Base-by-base conservation (phyloP, 2,888 invertebrate species). In the Agrotis exclamationis region DNA sequence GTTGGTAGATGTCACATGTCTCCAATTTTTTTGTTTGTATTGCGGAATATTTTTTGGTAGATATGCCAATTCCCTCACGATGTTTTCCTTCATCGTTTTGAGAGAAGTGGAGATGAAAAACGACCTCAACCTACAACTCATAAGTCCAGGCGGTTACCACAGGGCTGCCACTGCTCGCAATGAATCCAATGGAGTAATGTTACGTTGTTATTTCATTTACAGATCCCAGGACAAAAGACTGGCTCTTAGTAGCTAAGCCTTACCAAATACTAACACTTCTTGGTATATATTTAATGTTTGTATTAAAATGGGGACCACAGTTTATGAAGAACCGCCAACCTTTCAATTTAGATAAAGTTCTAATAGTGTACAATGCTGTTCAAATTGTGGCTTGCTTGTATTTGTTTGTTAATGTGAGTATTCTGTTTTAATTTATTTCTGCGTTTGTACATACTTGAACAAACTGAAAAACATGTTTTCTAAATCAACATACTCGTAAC, bases 241-340 rank as follows among this genome's bases (percentile, higher is more conserved):
- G 97, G 96, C 96, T 97, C 4, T 90, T 98, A 50, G 97, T 98
- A 86, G 95, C 96, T 0, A 97, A 97, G 48, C 97, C 98, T 4
- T 96, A 97, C 89, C 97, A 97, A 67, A 96, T 96, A 0, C 3
- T 97, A 1, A 60, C 92, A 0, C 80, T 98, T 20, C 91, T 97
- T 9, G 90, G 92, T 0, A 69, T 96, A 0, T 99, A 99, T 89
- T 93, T 98, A 18, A 95, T 97, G 84, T 97, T 98, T 84, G 97
- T 98, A 0, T 93, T 97, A 33, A 97, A 97, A 86, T 94, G 97
- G 88, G 98, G 98, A 0, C 98, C 98, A 0, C 93, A 95, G 54
- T 96, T 97, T 88, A 98, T 98, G 98, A 96, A 96, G 70, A 94
- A 97, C 71, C 95, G 97, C 24, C 90, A 94, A 62, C 97, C 98